Base-by-base conservation (phyloP, 2,888 invertebrate genomes). In the Perizoma affinitatum region DNA sequence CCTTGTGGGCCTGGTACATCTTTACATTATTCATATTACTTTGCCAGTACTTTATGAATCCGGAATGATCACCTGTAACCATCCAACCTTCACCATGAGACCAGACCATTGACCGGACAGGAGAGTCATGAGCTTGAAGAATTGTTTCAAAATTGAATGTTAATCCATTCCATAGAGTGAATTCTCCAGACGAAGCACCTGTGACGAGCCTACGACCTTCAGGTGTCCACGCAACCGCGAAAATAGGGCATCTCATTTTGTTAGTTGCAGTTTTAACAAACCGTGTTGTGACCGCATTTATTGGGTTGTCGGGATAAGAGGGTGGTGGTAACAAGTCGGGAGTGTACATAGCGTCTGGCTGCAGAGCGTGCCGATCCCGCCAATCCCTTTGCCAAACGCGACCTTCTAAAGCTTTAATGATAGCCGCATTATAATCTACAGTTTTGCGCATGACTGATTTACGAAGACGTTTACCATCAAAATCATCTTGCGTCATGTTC, bases 81-180 rank as follows among this genome's bases (percentile, higher is more conserved):
- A 99, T 98, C 99, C 99, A 99, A 75, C 97, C 97, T 92, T 99
- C 99, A 79, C 98, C 99, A 90, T 99, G 98, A 55, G 98, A 98
- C 99, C 99, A 99, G 49, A 98, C 97, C 99, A 99, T 99, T 57
- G 99, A 98, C 69, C 99, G 94, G n/a, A 99, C 99, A 8, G 99
- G 98, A 68, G 98, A 97, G 86, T 99, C 99, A 82, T 99, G 99
- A n/a, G 99, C 99, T 98, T 99, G 99, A 51, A 99, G 93, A 86
- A 99, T 99, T n/a, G 99, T 99, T 93, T 99, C 99, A 93, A 99
- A 99, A 93, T 99, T 99, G 90, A 99, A 99, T n/a, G 99, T 99
- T 36, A 99, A 94, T 38, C 99, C 99, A 93, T 99, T 99, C 99
- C 99, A 99, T 4, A 99, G 93, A 0, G 99, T 99, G 82, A 99